Evolutionary conservation across 2,888 invertebrate genomes (phyloP), one percentile per base, ranked within the genome.

Genomic region (Helleia helle): DNA sequence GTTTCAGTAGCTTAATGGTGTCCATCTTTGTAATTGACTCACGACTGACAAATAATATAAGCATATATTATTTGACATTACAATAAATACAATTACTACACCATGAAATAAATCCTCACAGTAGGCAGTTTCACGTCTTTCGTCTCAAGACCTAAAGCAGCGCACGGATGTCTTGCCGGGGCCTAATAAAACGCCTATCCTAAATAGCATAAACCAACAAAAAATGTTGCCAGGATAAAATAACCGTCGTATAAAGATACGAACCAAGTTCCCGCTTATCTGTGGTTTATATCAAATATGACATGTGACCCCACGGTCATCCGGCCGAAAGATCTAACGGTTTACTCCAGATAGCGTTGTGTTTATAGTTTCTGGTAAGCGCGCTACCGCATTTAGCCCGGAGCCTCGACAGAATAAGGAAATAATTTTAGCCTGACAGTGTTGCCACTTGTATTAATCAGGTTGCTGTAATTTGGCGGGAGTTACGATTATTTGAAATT

Each of bases 261-360:
- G 22, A 18, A 38, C 17, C 17, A 26, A 37, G 26, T 26, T n/a
- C n/a, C n/a, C n/a, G n/a, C 17, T 4, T 28, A 28, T 28, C 37
- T 18, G 37, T 26, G 28, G 34, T 14, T 18, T 38, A 36, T 41
- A 44, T 46, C 43, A 41, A 44, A 48, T 50, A 36, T 43, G 47
- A 47, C 48, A 38, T 38, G 31, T 42, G 48, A 45, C 48, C 47
- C 36, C 36, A 25, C 18, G 42, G 44, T 27, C 45, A 31, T 30
- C 18, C 39, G 43, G 7, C 41, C 40, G 18, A 46, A 39, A 44
- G 38, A 45, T 45, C 48, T 43, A 46, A 48, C 48, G 46, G 44
- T 43, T 40, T 43, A 34, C 41, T 40, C 46, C 13, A 42, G 40
- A 47, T 44, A 47, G 40, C 34, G 28, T 38, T 31, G 42, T 46